Evolutionary conservation across 1,140 invertebrate genomes (phyloP).

Genomic region (Pentalonia nigronervosa): DNA sequence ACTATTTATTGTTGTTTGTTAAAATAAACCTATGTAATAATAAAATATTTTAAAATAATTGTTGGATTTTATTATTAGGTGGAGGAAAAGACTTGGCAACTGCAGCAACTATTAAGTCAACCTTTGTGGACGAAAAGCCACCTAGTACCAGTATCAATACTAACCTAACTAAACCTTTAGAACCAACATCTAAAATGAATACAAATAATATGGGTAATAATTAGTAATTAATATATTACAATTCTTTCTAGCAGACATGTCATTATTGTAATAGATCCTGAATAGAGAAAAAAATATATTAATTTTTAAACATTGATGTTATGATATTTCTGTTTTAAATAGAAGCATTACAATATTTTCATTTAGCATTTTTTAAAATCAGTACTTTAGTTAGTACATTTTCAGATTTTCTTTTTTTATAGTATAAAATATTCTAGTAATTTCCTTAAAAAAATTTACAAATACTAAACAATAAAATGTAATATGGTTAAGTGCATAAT

Average conservation of each 20-base stretch:
- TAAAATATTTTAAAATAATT: not conserved
- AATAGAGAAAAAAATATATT: not conserved
- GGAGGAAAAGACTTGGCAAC: slow-evolving; percentile 82
- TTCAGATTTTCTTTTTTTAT: too few species aligned
- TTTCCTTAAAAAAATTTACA: too few species aligned
- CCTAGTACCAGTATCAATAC: slow-evolving; percentile 43
- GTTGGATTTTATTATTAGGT: slow-evolving; percentile 66
- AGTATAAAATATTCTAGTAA: too few species aligned
- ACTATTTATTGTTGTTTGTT: not conserved
- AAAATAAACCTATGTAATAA: not conserved
- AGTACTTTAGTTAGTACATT: too few species aligned
- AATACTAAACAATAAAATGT: too few species aligned
- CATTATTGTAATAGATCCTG: not conserved
- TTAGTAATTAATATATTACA: not conserved
- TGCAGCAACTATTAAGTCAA: slow-evolving; percentile 67
- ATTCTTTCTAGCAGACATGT: not conserved
- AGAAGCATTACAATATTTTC: too few species aligned
- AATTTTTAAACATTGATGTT: too few species aligned
- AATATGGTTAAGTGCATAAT: too few species aligned
- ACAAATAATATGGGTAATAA: slow-evolving; percentile 42
- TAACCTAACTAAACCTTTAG: slow-evolving; percentile 27
- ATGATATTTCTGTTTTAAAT: too few species aligned
- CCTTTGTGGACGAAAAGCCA: slow-evolving; percentile 28
- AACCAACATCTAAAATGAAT: slow-evolving; percentile 31
- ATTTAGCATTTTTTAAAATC: too few species aligned